These are phyloP conservation scores for Orgyia antiqua DNA, from an alignment of 2,888 invertebrate genomes.

Conservation along the genomic window DNA sequence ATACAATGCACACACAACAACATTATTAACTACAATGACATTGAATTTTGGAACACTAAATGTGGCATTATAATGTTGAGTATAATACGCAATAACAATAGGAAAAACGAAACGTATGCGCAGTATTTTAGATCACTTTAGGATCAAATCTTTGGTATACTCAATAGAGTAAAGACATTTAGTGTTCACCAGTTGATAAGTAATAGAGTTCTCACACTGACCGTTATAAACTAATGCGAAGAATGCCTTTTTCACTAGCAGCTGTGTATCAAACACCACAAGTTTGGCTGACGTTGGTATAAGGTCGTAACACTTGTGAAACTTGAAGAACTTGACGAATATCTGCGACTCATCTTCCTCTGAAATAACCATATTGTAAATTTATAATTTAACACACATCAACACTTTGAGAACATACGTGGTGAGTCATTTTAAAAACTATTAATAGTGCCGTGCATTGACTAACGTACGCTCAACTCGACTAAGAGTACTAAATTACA, in stretches of 20 bases:
- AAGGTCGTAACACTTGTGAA: constrained; percentile 99
- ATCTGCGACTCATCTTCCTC: constrained; percentile 98
- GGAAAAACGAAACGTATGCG: too few relatives aligned
- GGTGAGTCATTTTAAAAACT: constrained; percentile 19
- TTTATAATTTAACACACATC: constrained; percentile 7
- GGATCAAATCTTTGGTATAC: constrained; percentile 9
- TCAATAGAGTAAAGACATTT: constrained; percentile 12
- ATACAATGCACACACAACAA: too few relatives aligned
- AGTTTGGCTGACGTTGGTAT: constrained; percentile 99
- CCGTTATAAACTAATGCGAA: constrained; percentile 99
- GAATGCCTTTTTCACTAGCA: constrained; percentile 98
- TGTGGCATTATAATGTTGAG: constrained; percentile 8
- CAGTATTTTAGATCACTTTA: too few relatives aligned
- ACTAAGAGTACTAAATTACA: constrained; percentile 10
- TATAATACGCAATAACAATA: constrained; percentile 1
- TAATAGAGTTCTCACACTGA: constrained; percentile 51
- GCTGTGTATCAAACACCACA: constrained; percentile 99
- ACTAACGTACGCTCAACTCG: constrained; percentile 5
- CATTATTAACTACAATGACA: background rate
- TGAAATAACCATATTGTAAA: constrained; percentile 63
- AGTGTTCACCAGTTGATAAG: constrained; percentile 6
- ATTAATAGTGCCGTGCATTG: constrained; percentile 16
- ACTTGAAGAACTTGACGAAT: constrained; percentile 99
- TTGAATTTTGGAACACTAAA: constrained; percentile 9
- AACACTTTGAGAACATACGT: constrained; percentile 14